A percentile compares a stretch with the other conserved stretches of the same genome.
Conservation (phyloP, 2,797 vertebrate species). For the Ptychadena robeensis region DNA sequence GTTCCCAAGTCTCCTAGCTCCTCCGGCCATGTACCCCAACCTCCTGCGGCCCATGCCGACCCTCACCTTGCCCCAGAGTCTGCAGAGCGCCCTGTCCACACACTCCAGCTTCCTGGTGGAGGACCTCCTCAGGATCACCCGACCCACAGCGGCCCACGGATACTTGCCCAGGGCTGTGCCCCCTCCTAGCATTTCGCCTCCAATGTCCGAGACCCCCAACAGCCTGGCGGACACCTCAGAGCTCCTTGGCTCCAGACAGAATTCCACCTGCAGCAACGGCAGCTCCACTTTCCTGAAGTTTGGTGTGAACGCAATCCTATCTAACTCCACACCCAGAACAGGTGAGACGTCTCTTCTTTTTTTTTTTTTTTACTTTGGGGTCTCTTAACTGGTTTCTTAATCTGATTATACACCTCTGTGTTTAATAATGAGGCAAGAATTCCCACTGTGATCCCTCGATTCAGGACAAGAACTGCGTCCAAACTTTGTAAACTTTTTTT, state of each 20-base stretch:
- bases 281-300: conserved; percentile 90
- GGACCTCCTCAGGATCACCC: conserved; percentile 87
- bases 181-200: conserved; percentile 74
- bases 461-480: not conserved
- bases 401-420: too few relatives aligned
- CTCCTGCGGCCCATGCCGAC: conserved; percentile 83
- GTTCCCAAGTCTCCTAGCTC: conserved; percentile 90
- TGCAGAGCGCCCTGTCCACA: conserved; percentile 81
- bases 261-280: conserved; percentile 64
- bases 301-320: conserved; percentile 93
- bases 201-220: conserved; percentile 72
- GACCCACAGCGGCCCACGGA: conserved; percentile 70
- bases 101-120: conserved; percentile 92
- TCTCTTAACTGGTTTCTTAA: too few relatives aligned
- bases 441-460: too few relatives aligned
- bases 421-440: not conserved
- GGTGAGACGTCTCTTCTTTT: conserved; percentile 75
- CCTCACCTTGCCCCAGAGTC: conserved; percentile 81
- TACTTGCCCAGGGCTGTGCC: conserved; percentile 80
- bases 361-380: not conserved
- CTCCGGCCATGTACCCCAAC: conserved; percentile 88
- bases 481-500: too few relatives aligned
- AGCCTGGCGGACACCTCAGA: conserved; percentile 72
- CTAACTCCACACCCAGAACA: conserved; percentile 79
- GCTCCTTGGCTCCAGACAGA: conserved; percentile 69